phyloP scores from a whole-genome alignment of 64 coral and sea anemone species.

The Hydrozoanthus tunicans region DNA sequence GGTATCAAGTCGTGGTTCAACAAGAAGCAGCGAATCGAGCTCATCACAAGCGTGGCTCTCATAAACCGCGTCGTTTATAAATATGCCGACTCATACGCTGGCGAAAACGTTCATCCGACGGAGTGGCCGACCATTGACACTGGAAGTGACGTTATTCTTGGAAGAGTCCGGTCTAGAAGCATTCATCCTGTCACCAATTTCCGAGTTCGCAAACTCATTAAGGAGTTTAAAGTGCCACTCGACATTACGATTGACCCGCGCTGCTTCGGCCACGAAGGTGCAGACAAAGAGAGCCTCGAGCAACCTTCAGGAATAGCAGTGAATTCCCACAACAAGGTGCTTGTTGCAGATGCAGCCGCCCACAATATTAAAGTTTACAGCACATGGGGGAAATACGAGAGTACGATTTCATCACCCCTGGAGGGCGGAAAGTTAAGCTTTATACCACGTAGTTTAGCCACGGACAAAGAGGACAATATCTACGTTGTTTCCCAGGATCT shows the following conservation, averaged over 20 bases:
- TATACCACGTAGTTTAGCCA: conserved; percentile 18
- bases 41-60: conserved; percentile 41
- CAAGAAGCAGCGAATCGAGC: conserved; percentile 43
- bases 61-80: conserved; percentile 51
- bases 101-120: conserved; percentile 27
- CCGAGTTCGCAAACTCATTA: conserved; percentile 40
- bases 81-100: conserved; percentile 46
- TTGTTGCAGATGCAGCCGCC: conserved; percentile 17
- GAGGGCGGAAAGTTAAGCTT: background rate
- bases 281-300: background rate
- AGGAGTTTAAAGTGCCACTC: conserved; percentile 36
- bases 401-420: background rate
- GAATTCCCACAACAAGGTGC: conserved; percentile 5
- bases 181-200: conserved; percentile 55
- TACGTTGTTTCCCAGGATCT: conserved; percentile 29
- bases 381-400: conserved; percentile 41
- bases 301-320: conserved; percentile 7
- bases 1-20: conserved; percentile 52
- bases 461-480: conserved; percentile 30
- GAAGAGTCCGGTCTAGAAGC: conserved; percentile 44
- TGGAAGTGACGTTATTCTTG: conserved; percentile 38
- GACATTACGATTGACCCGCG: conserved; percentile 50
- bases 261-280: conserved; percentile 42
- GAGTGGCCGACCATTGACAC: conserved; percentile 52
- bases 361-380: conserved; percentile 25